Evolutionary conservation across 1,140 invertebrate species (phyloP), one percentile per base, ranked within the genome.

Genomic region (Dolichoris vasculosae): DNA sequence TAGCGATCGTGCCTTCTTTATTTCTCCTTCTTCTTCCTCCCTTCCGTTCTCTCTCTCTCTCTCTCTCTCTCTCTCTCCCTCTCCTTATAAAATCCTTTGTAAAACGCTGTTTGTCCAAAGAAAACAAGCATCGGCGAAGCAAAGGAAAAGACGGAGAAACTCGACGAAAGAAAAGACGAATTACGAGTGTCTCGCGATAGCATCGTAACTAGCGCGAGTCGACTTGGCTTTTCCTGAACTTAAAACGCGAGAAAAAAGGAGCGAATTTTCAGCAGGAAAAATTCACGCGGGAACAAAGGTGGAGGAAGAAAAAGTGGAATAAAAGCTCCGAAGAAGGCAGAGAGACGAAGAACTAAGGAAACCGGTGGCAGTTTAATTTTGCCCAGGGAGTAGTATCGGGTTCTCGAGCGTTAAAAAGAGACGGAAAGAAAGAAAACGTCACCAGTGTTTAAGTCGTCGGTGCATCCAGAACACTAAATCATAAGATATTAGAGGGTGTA

Each of bases 391-490:
- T 59, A 64, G 88, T 91, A 91, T 92, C 88, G 89, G 88, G 76
- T 88, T 79, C 83, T 85, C 86, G 84, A 85, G 83, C 55, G 35
- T 6, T 23, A 75, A 88, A 88, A 77, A 87, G 86, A 71, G 26
- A 20, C 20, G 63, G 51, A 55, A 17, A 4, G n/a, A 64, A 78
- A 87, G 87, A 88, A 80, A 88, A 86, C 84, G 83, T 30, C 83
- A 40, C 79, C 64, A 82, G 85, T 88, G 88, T 92, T 91, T 90
- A 91, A 92, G 87, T 86, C 88, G 88, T 88, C 88, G 88, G 89
- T 89, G 89, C 90, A 90, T 90, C 90, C 88, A 69, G 77, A 90
- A 90, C 90, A 89, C 89, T 92, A 92, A 92, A 92, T 92, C 92
- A 92, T 91, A 91, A 89, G 90, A 92, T 92, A 92, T 93, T 93